Base-by-base conservation (phyloP, 2,113 vertebrate species). In the Anthoscopus minutus region DNA sequence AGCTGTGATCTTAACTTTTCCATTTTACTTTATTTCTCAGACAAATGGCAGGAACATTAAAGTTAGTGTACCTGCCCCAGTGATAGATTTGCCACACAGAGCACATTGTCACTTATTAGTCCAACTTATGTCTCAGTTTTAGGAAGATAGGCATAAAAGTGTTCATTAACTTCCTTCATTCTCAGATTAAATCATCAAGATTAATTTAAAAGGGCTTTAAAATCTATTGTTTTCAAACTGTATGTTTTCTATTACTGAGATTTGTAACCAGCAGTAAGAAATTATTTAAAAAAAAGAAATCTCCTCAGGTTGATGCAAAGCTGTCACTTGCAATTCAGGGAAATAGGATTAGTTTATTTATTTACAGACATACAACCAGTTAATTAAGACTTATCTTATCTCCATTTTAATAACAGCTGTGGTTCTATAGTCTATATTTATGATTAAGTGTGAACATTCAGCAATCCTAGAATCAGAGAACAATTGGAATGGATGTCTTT, bases 341-440 rank as follows among this genome's bases (percentile, higher is more conserved):
- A 89, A 72, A 71, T 86, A 83, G 27, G 82, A 88, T 93, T 95
- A 64, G 71, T 93, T 96, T 91, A 90, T 95, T 96, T 96, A 60
- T 95, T 96, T 97, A 95, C 60, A 84, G 61, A 88, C n/a, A 47
- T 90, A 90, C 54, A 78, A 86, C 38, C 21, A 3, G 79, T 94
- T 96, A 96, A 94, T 96, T 95, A 95, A 96, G 76, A 81, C 91
- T 95, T 94, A 91, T 95, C 93, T 95, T 96, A 96, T 95, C 95
- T 97, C n/a, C 4, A 51, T 86, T 94, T 96, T 92, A 96, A 96
- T 96, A 94, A 88, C 79, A 91, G 81, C 58, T 94, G 88, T 1
- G 35, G 79, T 92, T 95, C 53, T 78, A 73, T 31, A 74, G 69
- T 67, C 80, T 93, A 48, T 80, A 47, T 94, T 96, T 96, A 92